Evolutionary conservation across 2,797 vertebrate species (phyloP), one percentile per base, ranked within the genome.

Genomic region (Chaetodon trifasciatus): DNA sequence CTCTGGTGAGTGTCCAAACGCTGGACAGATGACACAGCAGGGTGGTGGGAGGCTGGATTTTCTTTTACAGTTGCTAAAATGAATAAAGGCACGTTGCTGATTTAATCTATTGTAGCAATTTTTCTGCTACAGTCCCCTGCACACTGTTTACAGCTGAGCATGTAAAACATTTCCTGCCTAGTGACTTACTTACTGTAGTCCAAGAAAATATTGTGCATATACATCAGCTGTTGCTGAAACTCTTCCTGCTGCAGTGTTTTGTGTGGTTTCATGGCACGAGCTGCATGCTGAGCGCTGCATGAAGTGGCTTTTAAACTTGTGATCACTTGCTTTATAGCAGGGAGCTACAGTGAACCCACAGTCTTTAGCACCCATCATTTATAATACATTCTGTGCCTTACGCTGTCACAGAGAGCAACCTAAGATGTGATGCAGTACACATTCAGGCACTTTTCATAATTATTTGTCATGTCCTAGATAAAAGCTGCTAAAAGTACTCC

Each of bases 1-100:
- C 97, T 79, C 94, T 98, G 96, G 97, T 98, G 88, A 96, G 96
- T 77, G 40, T 88, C 82, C 86, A 88, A 79, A 70, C 1, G 66
- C 86, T 86, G 74, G 77, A 85, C 77, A 24, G 65, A 60, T 74
- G 78, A 83, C 82, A 84, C 82, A 84, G 73, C 23, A 70, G 57
- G 40, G 56, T 52, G 60, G 84, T 85, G 81, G 87, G 90, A 77
- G 74, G 75, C 44, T 28, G 16, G 49, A 71, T 66, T 52, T 68
- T 78, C 35, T 42, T 73, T 37, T 37, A 56, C 70, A 80, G 17
- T 21, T 17, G 62, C 65, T 44, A 23, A 75, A 79, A 46, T 35
- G 21, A 49, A 66, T 46, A 24, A 66, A 75, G 46, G 50, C 37
- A 28, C 21, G 13, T 40, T 55, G 21, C 50, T 16, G 42, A 58